phyloP scores from a whole-genome alignment of 2,113 vertebrate species.

The Hippocampus zosterae region DNA sequence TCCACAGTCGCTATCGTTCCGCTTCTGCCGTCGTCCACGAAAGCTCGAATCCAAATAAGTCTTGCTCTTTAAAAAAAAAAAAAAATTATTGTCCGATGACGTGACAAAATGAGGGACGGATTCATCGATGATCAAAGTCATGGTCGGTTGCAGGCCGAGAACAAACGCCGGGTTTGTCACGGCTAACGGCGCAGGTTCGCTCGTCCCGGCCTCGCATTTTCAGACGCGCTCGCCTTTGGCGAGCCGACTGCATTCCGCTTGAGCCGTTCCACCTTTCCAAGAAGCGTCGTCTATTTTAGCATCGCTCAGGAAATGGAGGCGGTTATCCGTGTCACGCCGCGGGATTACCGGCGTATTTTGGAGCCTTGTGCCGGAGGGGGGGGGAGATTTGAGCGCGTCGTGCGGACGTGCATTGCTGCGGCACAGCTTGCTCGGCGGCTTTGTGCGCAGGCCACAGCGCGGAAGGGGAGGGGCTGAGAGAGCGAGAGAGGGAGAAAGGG shows the following conservation, averaged over 20 bases:
- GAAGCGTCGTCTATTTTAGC: conserved; percentile 65
- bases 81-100: no score
- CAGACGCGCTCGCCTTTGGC: neutral
- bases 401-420: conserved; percentile 77
- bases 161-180: no score
- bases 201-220: neutral
- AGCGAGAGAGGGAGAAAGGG: conserved; percentile 35
- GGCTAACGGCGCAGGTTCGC: neutral
- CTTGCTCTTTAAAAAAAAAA: no score
- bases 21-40: no score
- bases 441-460: conserved; percentile 82
- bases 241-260: conserved; percentile 21
- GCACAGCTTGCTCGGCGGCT: conserved; percentile 64
- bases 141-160: no score
- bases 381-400: conserved; percentile 53
- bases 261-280: conserved; percentile 51
- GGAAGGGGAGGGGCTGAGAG: conserved; percentile 71
- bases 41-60: no score
- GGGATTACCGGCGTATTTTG: conserved; percentile 68
- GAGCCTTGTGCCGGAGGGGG: conserved; percentile 39
- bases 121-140: no score
- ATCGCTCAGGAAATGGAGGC: conserved; percentile 45
- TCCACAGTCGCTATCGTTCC: no score
- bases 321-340: conserved; percentile 53
- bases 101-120: no score